Evolutionary conservation across 2,797 vertebrate species (phyloP), one percentile per base, ranked within the genome.

Genomic region (Antennarius maculatus): DNA sequence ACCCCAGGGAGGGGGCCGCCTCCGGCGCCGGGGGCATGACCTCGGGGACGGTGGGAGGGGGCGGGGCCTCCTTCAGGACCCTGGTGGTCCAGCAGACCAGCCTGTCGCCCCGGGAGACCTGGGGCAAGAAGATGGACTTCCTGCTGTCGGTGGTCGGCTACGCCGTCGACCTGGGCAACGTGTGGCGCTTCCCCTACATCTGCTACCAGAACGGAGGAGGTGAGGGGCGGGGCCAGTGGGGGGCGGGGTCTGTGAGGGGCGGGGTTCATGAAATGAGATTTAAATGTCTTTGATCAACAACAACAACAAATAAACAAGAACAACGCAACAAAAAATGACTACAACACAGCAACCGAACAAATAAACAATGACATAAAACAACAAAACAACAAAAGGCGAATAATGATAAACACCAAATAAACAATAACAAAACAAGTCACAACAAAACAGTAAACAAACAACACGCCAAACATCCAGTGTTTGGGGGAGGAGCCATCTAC

Each of bases 141-240:
- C 89, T 99, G 27, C 94, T 99, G 69, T 99, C 98, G 0, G 98
- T 99, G 82, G 97, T 99, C 17, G 98, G 98, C 76, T 99, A 98
- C 0, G 97, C 97, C 0, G 97, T 99, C 81, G 98, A 99, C 85
- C 93, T 99, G 86, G 98, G 98, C 61, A 99, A 99, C 0, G 95
- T 99, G 62, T 99, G 98, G 98, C 96, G 98, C 54, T 99, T 99
- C 84, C 98, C 98, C 6, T 99, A 99, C 66, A 95, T 99, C 81
- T 99, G 97, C 89, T 99, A 99, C 80, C 97, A 99, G 75, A 99
- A 99, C 0, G 98, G 98, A 90, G 98, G 98, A 95, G 98, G 98
- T 99, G 86, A 97, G 97, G 85, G 58, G 12, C 10, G 7, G 23
- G 53, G 55, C 61, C 66, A 51, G 13, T 53, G 46, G 18, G 51